Base-by-base conservation (phyloP, 2,888 invertebrate species). In the Elmis aenea region DNA sequence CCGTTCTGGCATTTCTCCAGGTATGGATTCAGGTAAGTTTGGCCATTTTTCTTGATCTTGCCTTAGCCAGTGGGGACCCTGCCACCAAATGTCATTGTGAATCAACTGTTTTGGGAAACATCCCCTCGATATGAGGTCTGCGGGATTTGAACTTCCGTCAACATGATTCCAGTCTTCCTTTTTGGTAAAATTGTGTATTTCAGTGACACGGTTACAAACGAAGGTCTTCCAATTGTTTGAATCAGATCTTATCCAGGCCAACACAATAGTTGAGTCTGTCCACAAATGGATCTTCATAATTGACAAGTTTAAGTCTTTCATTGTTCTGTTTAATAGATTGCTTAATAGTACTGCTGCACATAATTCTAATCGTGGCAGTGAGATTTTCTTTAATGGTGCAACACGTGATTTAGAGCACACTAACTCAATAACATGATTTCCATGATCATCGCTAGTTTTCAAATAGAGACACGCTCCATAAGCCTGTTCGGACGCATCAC, bases 121-220 rank as follows among this genome's bases (percentile, higher is more conserved):
- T 5, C 58, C 58, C 12, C 58, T 23, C 0, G 55, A 56, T 2
- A 55, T 45, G 6, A 49, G 49, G 28, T 58, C 57, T 8, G 57
- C 55, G 1, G 58, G 54, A 31, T 61, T 61, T 2, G 43, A 28
- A 10, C 38, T 30, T 3, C 50, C 43, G 4, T 41, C 25, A 0
- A 58, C 52, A 34, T 58, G 51, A 15, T 30, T 29, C 57, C 58
- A 61, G 12, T 26, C 29, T 2, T 31, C 4, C 5, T 20, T 13
- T 3, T 33, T 16, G n/a, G 31, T 40, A 5, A 45, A 28, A 5
- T 24, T 28, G 29, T 43, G 48, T 2, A 54, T 52, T 18, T 52
- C 44, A 2, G 45, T 30, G 14, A 52, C 44, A 3, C 48, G 25
- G 34, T 55, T 38, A 1, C 48, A 42, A 1, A 56, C 52, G 25